Percentiles rank a stretch among this genome's conserved stretches.
phyloP scores from a whole-genome alignment of 2,113 vertebrate genomes.

The Dipodomys stephensi region DNA sequence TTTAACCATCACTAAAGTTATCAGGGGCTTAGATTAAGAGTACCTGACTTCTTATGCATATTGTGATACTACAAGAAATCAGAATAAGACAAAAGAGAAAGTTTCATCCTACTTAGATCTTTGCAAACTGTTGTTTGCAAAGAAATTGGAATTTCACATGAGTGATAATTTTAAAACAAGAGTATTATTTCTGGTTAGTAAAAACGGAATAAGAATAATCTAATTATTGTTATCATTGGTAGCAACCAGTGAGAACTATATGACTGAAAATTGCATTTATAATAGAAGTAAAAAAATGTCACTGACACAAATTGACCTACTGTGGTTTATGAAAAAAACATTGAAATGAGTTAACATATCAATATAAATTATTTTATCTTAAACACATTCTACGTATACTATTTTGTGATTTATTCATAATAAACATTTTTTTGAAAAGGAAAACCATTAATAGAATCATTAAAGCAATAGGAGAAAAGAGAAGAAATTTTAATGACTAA shows the following conservation, averaged over 20 bases:
- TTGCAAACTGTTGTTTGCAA: too few species aligned
- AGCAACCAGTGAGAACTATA: not conserved
- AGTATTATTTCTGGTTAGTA: not conserved
- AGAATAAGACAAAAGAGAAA: not conserved
- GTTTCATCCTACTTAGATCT: not conserved
- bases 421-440: not conserved
- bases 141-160: not conserved
- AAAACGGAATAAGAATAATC: not conserved
- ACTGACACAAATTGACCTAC: not conserved
- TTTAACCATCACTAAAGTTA: not conserved
- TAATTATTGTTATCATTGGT: not conserved
- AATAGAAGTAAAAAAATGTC: not conserved
- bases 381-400: not conserved
- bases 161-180: not conserved
- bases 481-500: not conserved
- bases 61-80: not conserved
- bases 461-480: too few species aligned
- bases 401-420: not conserved
- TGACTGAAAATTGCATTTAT: not conserved
- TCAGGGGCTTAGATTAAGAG: not conserved
- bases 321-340: not conserved
- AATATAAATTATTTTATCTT: not conserved
- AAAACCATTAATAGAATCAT: not conserved
- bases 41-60: not conserved
- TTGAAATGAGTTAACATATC: not conserved